Percentiles rank a stretch among this genome's conserved stretches.
These are phyloP conservation scores for Andrena flavipes DNA, from an alignment of 2,888 invertebrate genomes.

Conservation along the genomic window DNA sequence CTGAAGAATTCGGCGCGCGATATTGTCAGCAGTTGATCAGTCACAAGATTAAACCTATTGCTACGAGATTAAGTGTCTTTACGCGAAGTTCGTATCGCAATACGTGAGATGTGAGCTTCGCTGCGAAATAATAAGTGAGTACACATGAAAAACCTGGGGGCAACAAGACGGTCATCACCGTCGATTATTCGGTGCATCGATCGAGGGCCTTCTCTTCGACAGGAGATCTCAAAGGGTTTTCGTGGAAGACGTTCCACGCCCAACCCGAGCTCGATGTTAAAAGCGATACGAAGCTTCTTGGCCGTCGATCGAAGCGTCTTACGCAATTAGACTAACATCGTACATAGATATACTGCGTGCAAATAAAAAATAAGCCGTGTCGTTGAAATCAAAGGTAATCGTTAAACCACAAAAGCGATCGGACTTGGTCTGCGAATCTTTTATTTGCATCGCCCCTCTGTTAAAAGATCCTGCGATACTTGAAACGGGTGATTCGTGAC, in stretches of 20 bases:
- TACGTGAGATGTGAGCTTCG: conserved; percentile 26
- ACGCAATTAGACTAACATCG: conserved; percentile 26
- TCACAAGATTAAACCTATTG: conserved; percentile 61
- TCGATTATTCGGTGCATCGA: conserved; percentile 31
- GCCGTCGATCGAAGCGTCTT: conserved; percentile 38
- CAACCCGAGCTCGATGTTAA: background rate
- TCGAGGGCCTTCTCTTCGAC: background rate
- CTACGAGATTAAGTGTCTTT: conserved; percentile 40
- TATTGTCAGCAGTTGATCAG: conserved; percentile 49
- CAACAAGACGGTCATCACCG: background rate
- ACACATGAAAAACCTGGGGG: conserved; percentile 9
- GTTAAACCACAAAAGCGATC: conserved; percentile 30
- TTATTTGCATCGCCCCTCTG: conserved; percentile 50
- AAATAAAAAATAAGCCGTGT: conserved; percentile 47
- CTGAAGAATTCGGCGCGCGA: conserved; percentile 31
- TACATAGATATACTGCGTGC: conserved; percentile 34
- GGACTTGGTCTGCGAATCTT: conserved; percentile 28
- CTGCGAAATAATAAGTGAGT: conserved; percentile 36
- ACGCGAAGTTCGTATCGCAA: conserved; percentile 27
- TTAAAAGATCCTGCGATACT: conserved; percentile 35
- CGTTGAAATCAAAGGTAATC: background rate
- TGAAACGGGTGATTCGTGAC: conserved; percentile 30
- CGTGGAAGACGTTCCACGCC: background rate
- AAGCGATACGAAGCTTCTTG: no score
- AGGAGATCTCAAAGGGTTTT: background rate